Base-by-base conservation (phyloP, 2,113 vertebrate species). In the Caretta caretta region DNA sequence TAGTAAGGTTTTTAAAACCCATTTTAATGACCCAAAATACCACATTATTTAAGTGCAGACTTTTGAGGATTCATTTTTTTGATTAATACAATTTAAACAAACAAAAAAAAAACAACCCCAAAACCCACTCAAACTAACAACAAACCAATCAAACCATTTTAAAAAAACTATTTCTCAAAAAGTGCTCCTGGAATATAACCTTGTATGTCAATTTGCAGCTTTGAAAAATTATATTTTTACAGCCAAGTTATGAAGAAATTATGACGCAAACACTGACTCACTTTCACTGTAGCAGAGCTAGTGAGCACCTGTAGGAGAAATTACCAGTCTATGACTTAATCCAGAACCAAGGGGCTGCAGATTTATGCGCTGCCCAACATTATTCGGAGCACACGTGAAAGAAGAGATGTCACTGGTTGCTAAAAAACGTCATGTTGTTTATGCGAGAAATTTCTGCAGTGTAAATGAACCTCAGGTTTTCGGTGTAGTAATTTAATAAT, bases 251-350 rank as follows among this genome's bases (percentile, higher is more conserved):
- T 90, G n/a, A 81, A 91, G 86, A 76, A 3, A 29, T 83, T 85
- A 87, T 75, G 93, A 93, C 92, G 89, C 35, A 96, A 93, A 94
- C 81, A 95, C 90, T 95, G 80, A 95, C 59, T 83, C 93, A 25
- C 49, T 94, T 90, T 91, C 72, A 89, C 83, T 62, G 46, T 72
- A 90, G 89, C 27, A 88, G 51, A 76, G 82, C 76, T 90, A 84
- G 50, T 25, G 10, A 89, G 20, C 22, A 10, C 20, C 29, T 93
- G 51, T 83, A 89, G 87, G 10, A 90, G 76, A 90, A 83, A 81
- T 13, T 24, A 76, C 12, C 19, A 53, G 57, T 31, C 53, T 57
- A 91, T 27, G 7, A 35, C 51, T 90, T 42, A 90, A 50, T 82
- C 46, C 83, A 95, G n/a, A 78, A 86, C 29, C 38, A 38, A 79